Base-by-base conservation (phyloP, 2,113 vertebrate genomes). In the Nerophis lumbriciformis region DNA sequence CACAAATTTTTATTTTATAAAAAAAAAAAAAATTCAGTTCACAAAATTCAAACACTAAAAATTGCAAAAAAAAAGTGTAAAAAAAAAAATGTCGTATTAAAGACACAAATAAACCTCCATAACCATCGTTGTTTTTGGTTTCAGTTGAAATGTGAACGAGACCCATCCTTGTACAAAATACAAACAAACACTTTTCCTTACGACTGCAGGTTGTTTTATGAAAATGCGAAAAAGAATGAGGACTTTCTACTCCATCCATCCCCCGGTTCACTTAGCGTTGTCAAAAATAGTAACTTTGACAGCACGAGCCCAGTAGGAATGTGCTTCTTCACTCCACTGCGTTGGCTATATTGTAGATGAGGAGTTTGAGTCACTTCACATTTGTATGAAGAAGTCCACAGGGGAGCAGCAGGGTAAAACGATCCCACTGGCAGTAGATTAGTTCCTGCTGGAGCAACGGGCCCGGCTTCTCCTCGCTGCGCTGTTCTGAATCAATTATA, bases 401-500 rank as follows among this genome's bases (percentile, higher is more conserved):
- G 53, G 59, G 73, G 61, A 77, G 65, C 56, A 2, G 58, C 42
- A 48, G n/a, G 62, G 64, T 73, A 73, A 84, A 80, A 78, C 60
- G 16, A 77, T 80, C 63, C 66, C 73, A 76, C 60, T 6, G 53
- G 70, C 68, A 60, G 55, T 65, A 68, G 72, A 82, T 82, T 77
- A 72, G 72, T 75, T 69, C 70, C 64, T 63, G 49, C 62, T 67
- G 73, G 59, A 72, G 71, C 57, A 73, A 61, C 59, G 65, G 48
- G 61, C 60, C 52, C 63, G 60, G 71, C 52, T 84, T 83, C 72
- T 77, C 68, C 68, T 60, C 68, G 50, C 57, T 71, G 63, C 63
- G 68, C 61, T 71, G 7, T 80, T 68, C 69, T 79, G 75, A 84
- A 87, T 82, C 69, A 81, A 62, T 82, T 81, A 81, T 51, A 75